Percentiles rank a stretch among this genome's conserved stretches.
Evolutionary conservation across 2,113 vertebrate genomes (phyloP).

Genomic region (Melanotaenia duboulayi): DNA sequence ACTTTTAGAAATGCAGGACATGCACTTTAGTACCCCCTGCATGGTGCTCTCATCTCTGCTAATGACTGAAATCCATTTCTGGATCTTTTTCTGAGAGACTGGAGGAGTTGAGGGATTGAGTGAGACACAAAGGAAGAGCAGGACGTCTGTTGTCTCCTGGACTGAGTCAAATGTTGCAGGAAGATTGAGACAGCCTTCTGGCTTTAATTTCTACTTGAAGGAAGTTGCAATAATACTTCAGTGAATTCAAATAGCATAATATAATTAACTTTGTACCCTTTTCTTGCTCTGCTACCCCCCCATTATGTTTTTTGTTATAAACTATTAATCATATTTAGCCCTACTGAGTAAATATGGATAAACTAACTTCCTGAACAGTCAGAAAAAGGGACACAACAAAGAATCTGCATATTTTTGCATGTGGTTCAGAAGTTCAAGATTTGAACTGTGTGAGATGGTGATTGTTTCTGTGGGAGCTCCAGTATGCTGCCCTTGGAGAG

Average conservation of each 20-base stretch:
- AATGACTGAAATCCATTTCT: constrained; percentile 66
- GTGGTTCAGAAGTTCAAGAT: not conserved
- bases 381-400: not conserved
- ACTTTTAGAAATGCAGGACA: constrained; percentile 37
- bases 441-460: constrained; percentile 13
- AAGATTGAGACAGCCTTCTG: constrained; percentile 27
- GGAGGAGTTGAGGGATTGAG: constrained; percentile 42
- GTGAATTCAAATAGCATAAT: not conserved
- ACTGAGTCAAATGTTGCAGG: constrained; percentile 36
- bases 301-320: too few species aligned
- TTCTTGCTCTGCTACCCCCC: not conserved
- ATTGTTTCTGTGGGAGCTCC: constrained; percentile 26
- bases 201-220: constrained; percentile 15
- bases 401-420: not conserved
- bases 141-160: constrained; percentile 50
- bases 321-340: too few species aligned
- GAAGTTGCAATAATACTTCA: not conserved
- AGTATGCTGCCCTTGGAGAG: constrained; percentile 43
- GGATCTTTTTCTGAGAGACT: constrained; percentile 54
- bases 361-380: too few species aligned
- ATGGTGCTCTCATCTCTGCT: constrained; percentile 57
- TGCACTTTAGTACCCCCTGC: constrained; percentile 32
- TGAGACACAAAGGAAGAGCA: constrained; percentile 47
- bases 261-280: too few species aligned
- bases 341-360: too few species aligned